Conservation (phyloP, 2,113 vertebrate genomes). For the Archilochus colubris region DNA sequence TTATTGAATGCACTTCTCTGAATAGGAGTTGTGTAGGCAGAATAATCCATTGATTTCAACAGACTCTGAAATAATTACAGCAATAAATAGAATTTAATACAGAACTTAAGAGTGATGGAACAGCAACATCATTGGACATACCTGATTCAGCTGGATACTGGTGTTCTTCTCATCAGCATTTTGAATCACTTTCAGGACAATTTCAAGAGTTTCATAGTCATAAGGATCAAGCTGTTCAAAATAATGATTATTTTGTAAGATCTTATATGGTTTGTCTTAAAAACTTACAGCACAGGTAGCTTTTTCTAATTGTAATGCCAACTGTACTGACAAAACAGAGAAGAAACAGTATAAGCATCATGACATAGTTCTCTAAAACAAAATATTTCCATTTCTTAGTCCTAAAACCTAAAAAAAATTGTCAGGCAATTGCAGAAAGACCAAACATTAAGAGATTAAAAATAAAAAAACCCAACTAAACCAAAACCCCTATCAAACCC, state of each 20-base stretch:
- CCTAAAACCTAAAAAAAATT: background rate
- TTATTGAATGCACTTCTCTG: background rate
- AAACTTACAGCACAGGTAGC: background rate
- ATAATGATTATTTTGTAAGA: background rate
- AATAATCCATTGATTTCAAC: background rate
- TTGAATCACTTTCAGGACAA: conserved; percentile 87
- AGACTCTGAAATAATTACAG: background rate
- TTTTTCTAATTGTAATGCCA: background rate
- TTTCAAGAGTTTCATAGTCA: conserved; percentile 92
- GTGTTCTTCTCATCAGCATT: conserved; percentile 83
- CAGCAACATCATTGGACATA: conserved; percentile 13
- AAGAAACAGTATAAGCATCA: background rate
- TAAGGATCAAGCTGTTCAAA: conserved; percentile 92
- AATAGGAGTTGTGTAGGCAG: background rate
- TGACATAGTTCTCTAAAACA: background rate
- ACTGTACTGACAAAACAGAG: background rate
- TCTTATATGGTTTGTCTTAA: background rate
- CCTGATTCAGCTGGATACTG: conserved; percentile 85
- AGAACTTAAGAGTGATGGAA: background rate
- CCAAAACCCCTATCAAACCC: background rate
- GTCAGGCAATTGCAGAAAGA: background rate
- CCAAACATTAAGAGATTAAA: background rate
- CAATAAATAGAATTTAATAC: background rate
- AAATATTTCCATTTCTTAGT: background rate
- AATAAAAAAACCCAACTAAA: background rate